phyloP scores from a whole-genome alignment of 2,797 vertebrate genomes.

The Bucorvus abyssinicus region DNA sequence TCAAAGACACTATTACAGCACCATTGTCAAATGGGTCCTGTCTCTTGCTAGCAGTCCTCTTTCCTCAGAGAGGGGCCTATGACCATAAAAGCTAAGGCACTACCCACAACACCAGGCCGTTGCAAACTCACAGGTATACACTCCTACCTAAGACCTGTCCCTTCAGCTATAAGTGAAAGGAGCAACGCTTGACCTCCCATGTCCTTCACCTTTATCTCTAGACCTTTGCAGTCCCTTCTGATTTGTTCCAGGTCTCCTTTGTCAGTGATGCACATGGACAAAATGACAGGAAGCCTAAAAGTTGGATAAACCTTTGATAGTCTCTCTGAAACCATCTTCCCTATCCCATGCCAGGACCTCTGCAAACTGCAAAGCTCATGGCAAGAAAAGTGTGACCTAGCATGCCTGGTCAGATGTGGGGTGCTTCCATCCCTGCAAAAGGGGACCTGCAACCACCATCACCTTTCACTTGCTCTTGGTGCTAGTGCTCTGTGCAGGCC shows the following conservation, averaged over 20 bases:
- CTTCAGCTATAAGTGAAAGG: not conserved
- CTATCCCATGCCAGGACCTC: not conserved
- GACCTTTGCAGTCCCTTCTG: not conserved
- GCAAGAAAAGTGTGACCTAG: not conserved
- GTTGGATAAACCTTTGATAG: not conserved
- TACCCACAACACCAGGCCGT: not conserved
- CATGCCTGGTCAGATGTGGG: not conserved
- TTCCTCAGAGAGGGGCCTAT: not conserved
- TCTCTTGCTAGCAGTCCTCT: not conserved
- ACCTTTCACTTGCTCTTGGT: not conserved
- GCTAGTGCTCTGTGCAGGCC: not conserved
- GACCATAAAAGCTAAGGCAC: not conserved
- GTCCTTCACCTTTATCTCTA: not conserved
- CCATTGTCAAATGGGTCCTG: not conserved
- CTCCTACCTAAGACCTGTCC: not conserved
- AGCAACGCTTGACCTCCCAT: not conserved
- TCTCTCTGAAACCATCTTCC: not conserved
- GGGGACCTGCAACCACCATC: not conserved
- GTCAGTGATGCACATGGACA: accelerated
- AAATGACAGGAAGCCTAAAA: not conserved
- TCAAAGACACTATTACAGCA: not conserved
- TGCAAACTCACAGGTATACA: not conserved
- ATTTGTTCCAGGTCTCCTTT: not conserved
- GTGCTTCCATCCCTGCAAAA: not conserved
- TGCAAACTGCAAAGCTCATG: not conserved